phyloP scores from a whole-genome alignment of 2,113 vertebrate species.

The Lamprotornis superbus region DNA sequence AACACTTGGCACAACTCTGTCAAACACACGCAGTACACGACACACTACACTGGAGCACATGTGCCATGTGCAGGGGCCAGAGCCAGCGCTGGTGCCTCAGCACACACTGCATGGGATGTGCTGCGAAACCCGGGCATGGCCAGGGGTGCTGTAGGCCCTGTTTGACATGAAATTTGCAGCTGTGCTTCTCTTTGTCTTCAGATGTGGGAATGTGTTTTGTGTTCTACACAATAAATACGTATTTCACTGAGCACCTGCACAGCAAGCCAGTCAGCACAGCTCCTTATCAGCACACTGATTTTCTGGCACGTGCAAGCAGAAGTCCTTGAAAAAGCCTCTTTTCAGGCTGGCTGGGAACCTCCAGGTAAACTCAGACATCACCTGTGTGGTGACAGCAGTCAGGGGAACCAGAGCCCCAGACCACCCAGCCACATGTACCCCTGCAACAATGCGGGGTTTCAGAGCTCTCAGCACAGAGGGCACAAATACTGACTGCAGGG shows the following conservation, averaged over 20 bases:
- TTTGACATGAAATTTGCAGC: background rate
- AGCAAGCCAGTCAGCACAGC: background rate
- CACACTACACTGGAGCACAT: rapidly evolving
- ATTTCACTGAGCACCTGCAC: background rate
- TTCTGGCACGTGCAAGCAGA: background rate
- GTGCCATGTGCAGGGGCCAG: background rate
- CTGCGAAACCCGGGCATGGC: background rate
- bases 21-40: background rate
- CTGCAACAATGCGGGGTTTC: background rate
- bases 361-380: background rate
- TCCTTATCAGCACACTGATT: background rate
- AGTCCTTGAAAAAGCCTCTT: background rate
- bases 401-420: background rate
- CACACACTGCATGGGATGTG: background rate
- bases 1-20: background rate
- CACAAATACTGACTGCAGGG: background rate
- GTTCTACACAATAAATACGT: background rate
- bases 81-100: background rate
- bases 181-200: background rate
- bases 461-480: background rate
- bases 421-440: background rate
- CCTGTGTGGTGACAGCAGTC: background rate
- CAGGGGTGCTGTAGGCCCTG: background rate
- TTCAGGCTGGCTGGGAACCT: background rate
- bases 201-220: background rate